Conservation (phyloP, 2,797 vertebrate genomes). For the Euthynnus affinis region DNA sequence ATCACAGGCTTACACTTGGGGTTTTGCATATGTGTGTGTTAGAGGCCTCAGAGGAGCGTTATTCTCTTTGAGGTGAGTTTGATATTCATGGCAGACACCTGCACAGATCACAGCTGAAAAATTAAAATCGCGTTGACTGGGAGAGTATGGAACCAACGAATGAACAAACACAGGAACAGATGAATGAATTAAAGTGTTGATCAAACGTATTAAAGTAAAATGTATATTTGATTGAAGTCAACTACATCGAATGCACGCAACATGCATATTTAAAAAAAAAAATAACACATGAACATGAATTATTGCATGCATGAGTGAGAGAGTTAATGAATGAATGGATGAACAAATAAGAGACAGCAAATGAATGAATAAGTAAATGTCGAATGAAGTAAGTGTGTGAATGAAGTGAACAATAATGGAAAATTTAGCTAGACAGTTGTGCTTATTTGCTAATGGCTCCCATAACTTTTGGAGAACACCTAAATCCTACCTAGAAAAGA, state of each 20-base stretch:
- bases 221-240: slow-evolving; percentile 69
- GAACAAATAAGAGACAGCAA: slow-evolving; percentile 43
- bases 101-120: slow-evolving; percentile 72
- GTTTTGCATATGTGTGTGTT: slow-evolving; percentile 22
- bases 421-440: background rate
- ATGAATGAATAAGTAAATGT: slow-evolving; percentile 24
- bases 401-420: background rate
- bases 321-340: slow-evolving; percentile 54
- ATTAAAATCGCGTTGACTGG: slow-evolving; percentile 44
- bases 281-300: slow-evolving; percentile 43
- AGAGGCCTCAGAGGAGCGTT: slow-evolving; percentile 31
- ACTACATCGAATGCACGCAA: slow-evolving; percentile 21
- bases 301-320: slow-evolving; percentile 24
- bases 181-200: slow-evolving; percentile 73
- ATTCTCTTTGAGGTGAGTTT: slow-evolving; percentile 71
- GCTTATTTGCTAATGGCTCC: background rate
- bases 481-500: background rate
- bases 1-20: slow-evolving; percentile 2
- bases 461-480: background rate
- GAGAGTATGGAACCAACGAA: slow-evolving; percentile 36
- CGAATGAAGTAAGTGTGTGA: background rate
- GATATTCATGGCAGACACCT: slow-evolving; percentile 70
- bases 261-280: slow-evolving; percentile 49
- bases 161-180: slow-evolving; percentile 35
- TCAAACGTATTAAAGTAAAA: slow-evolving; percentile 71